Percentiles rank a stretch among this genome's conserved stretches.
Evolutionary conservation across 2,888 invertebrate species (phyloP).

Genomic region (Dicyrtoma fusca): DNA sequence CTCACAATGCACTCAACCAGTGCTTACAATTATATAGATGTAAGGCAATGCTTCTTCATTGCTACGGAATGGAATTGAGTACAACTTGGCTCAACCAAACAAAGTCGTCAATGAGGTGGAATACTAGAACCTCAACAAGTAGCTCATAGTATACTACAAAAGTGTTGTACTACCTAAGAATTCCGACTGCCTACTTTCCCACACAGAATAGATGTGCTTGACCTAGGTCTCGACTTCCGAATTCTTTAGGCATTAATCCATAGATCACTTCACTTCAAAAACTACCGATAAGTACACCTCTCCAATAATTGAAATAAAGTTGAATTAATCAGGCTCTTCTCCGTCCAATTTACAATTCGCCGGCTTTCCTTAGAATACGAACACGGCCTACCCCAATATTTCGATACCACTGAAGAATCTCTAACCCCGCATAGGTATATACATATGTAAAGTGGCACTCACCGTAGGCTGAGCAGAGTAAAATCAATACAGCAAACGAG

Average conservation of each 20-base stretch:
- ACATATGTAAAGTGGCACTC: too few relatives aligned
- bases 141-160: neutral
- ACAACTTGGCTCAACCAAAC: neutral
- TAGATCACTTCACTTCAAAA: neutral
- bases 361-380: neutral
- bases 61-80: neutral
- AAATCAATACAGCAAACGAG: too few relatives aligned
- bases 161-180: too few relatives aligned
- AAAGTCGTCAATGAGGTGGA: conserved; percentile 14
- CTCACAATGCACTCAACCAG: neutral
- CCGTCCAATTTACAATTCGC: conserved; percentile 18
- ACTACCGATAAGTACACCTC: neutral
- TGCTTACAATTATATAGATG: neutral
- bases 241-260: conserved; percentile 6
- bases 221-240: conserved; percentile 40
- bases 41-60: neutral
- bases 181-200: neutral
- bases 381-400: too few relatives aligned
- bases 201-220: conserved; percentile 21
- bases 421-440: too few relatives aligned
- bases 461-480: too few relatives aligned
- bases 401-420: too few relatives aligned
- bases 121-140: neutral
- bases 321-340: conserved; percentile 16
- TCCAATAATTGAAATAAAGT: neutral